Evolutionary conservation across 2,113 vertebrate genomes (phyloP), one percentile per base, ranked within the genome.

Genomic region (Mesoclemmys tuberculata): DNA sequence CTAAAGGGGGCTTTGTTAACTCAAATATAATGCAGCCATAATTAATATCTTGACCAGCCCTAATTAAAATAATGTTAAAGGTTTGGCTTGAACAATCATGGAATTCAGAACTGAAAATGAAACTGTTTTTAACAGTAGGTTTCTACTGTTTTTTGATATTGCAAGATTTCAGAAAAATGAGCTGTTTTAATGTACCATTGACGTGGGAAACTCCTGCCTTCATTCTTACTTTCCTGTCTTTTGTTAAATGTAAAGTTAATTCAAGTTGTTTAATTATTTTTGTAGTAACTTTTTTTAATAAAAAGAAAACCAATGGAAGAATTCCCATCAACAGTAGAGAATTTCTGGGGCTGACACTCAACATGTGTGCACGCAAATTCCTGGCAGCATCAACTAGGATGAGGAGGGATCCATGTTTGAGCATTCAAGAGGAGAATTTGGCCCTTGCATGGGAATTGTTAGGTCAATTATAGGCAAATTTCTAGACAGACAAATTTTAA

Each of bases 331-430:
- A 10, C 58, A 31, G 10, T 7, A 90, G 61, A 74, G 89, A 58
- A 4, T 11, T n/a, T 8, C 38, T 6, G 49, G 89, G 52, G 1
- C 8, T 54, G 55, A 29, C 5, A 83, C 64, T 4, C 2, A 8
- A 8, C 13, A 52, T 79, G 74, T n/a, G 35, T n/a, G 58, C 58
- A 64, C 31, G 18, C 31, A 64, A 18, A 64, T 64, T 64, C 58
- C 31, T 10, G 31, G 31, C 6, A 14, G 21, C 87, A 27, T 1
- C 1, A 1, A 2, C 1, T 0, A 3, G 52, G 89, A 83, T 24
- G 21, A n/a, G 4, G 21, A 41, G 38, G 38, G 41, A 75, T 18
- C 71, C 41, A 75, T 85, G 8, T 44, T 35, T 8, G 26, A 9
- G 2, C 29, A 11, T 88, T 35, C 52, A 24, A 86, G 78, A 77